Base-by-base conservation (phyloP, 2,113 vertebrate genomes). In the Crocuta crocuta region DNA sequence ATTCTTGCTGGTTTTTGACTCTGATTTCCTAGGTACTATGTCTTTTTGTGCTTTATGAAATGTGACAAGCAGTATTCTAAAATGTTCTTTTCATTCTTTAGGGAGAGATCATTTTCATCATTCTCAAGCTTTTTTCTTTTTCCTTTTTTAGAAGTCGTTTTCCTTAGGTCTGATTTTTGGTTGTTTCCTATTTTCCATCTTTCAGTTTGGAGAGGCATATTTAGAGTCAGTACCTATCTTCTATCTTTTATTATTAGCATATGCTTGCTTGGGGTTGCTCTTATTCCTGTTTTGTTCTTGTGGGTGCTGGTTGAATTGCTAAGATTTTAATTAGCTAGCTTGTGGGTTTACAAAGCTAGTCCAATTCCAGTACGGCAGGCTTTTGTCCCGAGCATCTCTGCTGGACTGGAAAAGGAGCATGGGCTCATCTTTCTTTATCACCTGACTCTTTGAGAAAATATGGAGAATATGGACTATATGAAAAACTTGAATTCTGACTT, bases 301-400 rank as follows among this genome's bases (percentile, higher is more conserved):
- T 94, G 55, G 48, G 63, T 94, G 35, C 61, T 95, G 13, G 1
- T 73, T 92, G 61, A 82, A 84, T 95, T 91, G 71, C 73, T 24
- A 78, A 35, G 78, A 86, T 94, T 92, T 53, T 70, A 83, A 78
- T 70, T 71, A 68, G 53, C 26, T 92, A 39, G 31, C 12, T n/a
- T 85, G 28, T 70, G 28, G 28, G 8, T 82, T n/a, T 82, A n/a
- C 28, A 91, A 66, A 86, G 43, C n/a, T 79, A 13, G 15, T 31
- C 43, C 50, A 8, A 1, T 63, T 89, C 24, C 4, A 28, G 28
- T 74, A 50, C 28, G 50, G 21, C 15, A 61, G 45, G 6, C 4
- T 79, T 94, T 89, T 78, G 39, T 61, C 61, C 28, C 68, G 15
- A 82, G 19, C 63, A 50, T 21, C 39, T 63, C 35, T 74, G 45